phyloP scores from a whole-genome alignment of 1,140 invertebrate species.

The Littorina saxatilis region DNA sequence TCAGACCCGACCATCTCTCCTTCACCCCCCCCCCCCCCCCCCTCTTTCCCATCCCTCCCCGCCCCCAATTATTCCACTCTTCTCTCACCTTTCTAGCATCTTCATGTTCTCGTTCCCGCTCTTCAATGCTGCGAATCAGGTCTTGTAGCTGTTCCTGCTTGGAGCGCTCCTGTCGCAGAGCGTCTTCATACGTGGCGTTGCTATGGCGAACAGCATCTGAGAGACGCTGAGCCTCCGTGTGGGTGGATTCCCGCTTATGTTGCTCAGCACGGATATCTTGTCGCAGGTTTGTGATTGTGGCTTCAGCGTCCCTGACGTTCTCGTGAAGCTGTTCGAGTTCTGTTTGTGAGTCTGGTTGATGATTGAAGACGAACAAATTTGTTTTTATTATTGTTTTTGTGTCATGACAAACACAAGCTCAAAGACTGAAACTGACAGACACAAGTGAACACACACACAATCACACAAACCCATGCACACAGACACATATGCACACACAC shows the following conservation, averaged over 20 bases:
- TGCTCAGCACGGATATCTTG: slow-evolving; percentile 55
- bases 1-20: too few relatives aligned
- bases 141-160: slow-evolving; percentile 65
- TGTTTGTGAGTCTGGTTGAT: slow-evolving; percentile 60
- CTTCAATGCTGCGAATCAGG: slow-evolving; percentile 57
- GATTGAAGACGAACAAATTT: too few relatives aligned
- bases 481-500: too few relatives aligned
- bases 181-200: slow-evolving; percentile 58
- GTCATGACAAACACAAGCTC: too few relatives aligned
- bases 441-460: too few relatives aligned
- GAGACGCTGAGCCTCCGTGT: slow-evolving; percentile 61
- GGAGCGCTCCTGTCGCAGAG: slow-evolving; percentile 57
- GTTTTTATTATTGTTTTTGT: too few relatives aligned
- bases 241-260: slow-evolving; percentile 59
- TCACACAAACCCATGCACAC: too few relatives aligned
- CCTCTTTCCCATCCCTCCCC: too few relatives aligned
- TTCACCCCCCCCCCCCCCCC: not conserved
- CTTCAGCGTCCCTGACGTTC: slow-evolving; percentile 63
- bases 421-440: too few relatives aligned
- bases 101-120: slow-evolving; percentile 62
- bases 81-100: slow-evolving; percentile 64
- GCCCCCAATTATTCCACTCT: too few relatives aligned
- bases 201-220: slow-evolving; percentile 63
- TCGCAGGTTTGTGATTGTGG: slow-evolving; percentile 48
- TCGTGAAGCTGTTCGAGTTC: slow-evolving; percentile 63